These are phyloP conservation scores for Ranitomeya variabilis DNA, from an alignment of 2,113 vertebrate species.

Conservation along the genomic window DNA sequence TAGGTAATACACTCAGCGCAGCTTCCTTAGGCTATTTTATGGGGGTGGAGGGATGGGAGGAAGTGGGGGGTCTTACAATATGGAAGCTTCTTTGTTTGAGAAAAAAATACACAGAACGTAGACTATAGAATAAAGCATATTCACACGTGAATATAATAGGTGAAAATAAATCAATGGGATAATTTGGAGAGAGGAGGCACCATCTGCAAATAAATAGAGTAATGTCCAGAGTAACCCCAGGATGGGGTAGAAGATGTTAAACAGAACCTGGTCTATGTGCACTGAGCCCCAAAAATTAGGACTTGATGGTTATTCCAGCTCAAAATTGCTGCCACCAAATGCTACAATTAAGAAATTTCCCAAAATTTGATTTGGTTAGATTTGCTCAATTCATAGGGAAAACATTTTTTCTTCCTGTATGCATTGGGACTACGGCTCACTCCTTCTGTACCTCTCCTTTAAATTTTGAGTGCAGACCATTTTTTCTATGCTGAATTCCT, in stretches of 20 bases:
- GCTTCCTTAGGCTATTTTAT: slow-evolving; percentile 22
- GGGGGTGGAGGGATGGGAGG: not conserved
- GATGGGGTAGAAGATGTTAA: not conserved
- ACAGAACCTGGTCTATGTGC: not conserved
- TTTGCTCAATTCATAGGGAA: too few species aligned
- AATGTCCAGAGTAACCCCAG: not conserved
- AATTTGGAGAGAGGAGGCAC: not conserved
- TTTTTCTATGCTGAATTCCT: too few species aligned
- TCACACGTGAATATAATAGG: slow-evolving; percentile 7
- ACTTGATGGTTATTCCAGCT: too few species aligned
- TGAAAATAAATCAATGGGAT: slow-evolving; percentile 27
- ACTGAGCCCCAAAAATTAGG: not conserved
- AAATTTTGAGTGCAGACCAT: too few species aligned
- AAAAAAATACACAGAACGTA: not conserved
- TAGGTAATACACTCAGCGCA: slow-evolving; percentile 50
- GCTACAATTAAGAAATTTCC: too few species aligned
- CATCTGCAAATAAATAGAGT: not conserved
- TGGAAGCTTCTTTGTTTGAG: slow-evolving; percentile 32
- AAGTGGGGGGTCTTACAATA: not conserved
- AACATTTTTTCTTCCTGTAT: too few species aligned
- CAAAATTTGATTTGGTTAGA: too few species aligned
- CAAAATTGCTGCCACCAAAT: too few species aligned
- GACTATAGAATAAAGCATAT: slow-evolving; percentile 36
- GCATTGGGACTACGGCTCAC: too few species aligned
- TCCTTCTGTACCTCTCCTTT: too few species aligned